phyloP scores from a whole-genome alignment of 2,113 vertebrate species.

The Pipa parva region DNA sequence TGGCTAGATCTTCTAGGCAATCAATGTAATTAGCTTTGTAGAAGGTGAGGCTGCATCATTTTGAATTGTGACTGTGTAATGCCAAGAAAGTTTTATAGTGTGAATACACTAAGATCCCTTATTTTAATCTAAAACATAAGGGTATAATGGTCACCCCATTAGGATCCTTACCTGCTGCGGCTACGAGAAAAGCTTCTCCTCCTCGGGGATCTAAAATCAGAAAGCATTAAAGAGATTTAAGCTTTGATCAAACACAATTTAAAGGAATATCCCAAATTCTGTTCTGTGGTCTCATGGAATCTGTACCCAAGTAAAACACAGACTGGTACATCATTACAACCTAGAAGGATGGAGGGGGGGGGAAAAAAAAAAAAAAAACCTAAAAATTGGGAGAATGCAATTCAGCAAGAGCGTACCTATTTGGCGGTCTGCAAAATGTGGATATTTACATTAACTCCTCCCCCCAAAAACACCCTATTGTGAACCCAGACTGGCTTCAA shows the following conservation, averaged over 20 bases:
- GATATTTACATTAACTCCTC: constrained; percentile 64
- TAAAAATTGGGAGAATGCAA: constrained; percentile 50
- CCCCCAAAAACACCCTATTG: constrained; percentile 68
- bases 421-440: constrained; percentile 72
- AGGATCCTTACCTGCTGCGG: constrained; percentile 82
- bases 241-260: constrained; percentile 48
- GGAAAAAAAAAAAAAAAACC: not conserved
- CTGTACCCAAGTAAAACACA: constrained; percentile 61
- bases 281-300: constrained; percentile 70
- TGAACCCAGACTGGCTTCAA: constrained; percentile 31
- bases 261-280: constrained; percentile 68
- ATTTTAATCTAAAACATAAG: too few species aligned
- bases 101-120: too few species aligned
- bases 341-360: constrained; percentile 38
- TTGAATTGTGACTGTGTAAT: too few species aligned
- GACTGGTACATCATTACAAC: constrained; percentile 73
- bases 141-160: not conserved
- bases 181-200: constrained; percentile 96
- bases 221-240: constrained; percentile 53
- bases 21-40: too few species aligned
- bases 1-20: too few species aligned
- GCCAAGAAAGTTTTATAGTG: too few species aligned
- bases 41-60: too few species aligned
- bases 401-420: constrained; percentile 65
- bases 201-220: constrained; percentile 88